These are phyloP conservation scores for Hypsopygia costalis DNA, from an alignment of 2,888 invertebrate species.

Conservation along the genomic window DNA sequence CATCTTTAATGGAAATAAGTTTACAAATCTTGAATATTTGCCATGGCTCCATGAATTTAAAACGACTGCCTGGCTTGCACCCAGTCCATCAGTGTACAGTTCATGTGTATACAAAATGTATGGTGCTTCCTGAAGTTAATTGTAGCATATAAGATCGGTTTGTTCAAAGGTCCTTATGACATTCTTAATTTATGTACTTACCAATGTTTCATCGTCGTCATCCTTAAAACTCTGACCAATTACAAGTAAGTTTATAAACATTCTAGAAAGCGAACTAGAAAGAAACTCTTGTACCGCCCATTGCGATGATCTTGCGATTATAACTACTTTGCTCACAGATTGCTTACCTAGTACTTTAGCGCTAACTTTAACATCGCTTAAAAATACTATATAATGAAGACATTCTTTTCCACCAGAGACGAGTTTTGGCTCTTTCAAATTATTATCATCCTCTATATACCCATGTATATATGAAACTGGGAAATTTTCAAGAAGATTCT, in stretches of 20 bases:
- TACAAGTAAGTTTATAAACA: constrained; percentile 85
- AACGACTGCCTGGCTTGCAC: constrained; percentile 84
- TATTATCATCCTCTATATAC: constrained; percentile 72
- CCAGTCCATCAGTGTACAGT: constrained; percentile 86
- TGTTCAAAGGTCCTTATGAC: not conserved
- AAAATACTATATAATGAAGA: constrained; percentile 83
- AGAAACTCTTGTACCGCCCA: constrained; percentile 88
- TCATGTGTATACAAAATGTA: constrained; percentile 88
- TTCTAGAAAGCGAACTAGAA: constrained; percentile 79
- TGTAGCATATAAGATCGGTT: not conserved
- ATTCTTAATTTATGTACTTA: constrained; percentile 32
- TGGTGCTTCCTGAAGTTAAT: constrained; percentile 79
- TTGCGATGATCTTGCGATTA: constrained; percentile 85
- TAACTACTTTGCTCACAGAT: constrained; percentile 81
- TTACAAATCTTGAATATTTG: constrained; percentile 81
- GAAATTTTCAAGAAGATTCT: constrained; percentile 78
- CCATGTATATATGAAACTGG: constrained; percentile 83
- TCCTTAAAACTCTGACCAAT: constrained; percentile 84
- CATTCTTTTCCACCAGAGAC: constrained; percentile 71
- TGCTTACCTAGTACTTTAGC: constrained; percentile 82
- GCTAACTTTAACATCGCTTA: constrained; percentile 82
- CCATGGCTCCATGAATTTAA: constrained; percentile 86
- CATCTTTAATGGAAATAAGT: constrained; percentile 87
- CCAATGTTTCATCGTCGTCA: constrained; percentile 59
- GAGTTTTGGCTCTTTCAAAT: constrained; percentile 63